phyloP scores from a whole-genome alignment of 2,113 vertebrate species.

The Alces alces region DNA sequence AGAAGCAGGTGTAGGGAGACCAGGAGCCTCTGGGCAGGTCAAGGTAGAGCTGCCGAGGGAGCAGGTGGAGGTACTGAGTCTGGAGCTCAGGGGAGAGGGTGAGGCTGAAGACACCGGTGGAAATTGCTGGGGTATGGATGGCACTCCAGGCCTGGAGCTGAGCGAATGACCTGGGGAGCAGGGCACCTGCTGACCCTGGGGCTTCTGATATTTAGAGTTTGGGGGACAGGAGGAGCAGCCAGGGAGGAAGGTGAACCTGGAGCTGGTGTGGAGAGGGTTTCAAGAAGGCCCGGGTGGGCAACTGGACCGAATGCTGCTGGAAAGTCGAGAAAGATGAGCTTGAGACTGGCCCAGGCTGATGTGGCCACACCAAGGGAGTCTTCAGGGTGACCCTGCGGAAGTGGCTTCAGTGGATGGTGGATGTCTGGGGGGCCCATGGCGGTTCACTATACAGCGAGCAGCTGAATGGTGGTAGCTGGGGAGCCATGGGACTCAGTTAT shows the following conservation, averaged over 20 bases:
- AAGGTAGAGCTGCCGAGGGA: background rate
- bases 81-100: background rate
- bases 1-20: background rate
- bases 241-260: background rate
- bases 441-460: background rate
- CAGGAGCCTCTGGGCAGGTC: background rate
- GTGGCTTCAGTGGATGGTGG: too few relatives aligned
- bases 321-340: background rate
- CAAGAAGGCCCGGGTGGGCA: background rate
- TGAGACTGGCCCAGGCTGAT: background rate
- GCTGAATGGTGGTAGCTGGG: background rate
- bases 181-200: background rate
- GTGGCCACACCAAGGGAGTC: background rate
- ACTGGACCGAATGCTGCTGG: background rate
- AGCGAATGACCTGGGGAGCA: background rate
- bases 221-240: background rate
- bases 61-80: background rate
- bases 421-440: background rate
- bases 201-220: background rate
- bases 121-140: background rate
- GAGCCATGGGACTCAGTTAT: background rate
- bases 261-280: background rate
- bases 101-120: background rate
- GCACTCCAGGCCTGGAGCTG: background rate
- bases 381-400: background rate